These are phyloP conservation scores for Rhincodon typus DNA, from an alignment of 2,797 vertebrate genomes.

Conservation along the genomic window DNA sequence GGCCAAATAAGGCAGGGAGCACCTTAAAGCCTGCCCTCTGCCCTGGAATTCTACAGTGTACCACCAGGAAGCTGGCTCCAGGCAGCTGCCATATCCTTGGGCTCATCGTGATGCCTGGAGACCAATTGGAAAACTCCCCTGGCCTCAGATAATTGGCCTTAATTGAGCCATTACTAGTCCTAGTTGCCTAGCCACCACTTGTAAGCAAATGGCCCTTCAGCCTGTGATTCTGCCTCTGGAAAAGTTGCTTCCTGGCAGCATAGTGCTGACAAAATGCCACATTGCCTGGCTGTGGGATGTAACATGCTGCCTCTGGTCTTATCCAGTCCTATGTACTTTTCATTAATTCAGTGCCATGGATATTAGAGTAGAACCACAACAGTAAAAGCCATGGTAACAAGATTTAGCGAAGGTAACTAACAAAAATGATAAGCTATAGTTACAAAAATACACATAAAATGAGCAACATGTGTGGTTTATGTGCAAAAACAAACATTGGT, in stretches of 20 bases:
- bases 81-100: background rate
- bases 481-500: background rate
- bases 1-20: background rate
- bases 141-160: background rate
- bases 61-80: background rate
- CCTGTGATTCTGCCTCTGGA: background rate
- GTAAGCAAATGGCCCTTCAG: no score
- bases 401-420: background rate
- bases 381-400: background rate
- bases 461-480: background rate
- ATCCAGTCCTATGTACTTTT: background rate
- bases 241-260: background rate
- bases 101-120: background rate
- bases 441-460: background rate
- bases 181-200: background rate
- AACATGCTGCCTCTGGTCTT: background rate
- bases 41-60: background rate
- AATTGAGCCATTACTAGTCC: background rate
- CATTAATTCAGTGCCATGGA: background rate
- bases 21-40: background rate
- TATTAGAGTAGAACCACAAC: background rate
- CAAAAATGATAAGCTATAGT: background rate
- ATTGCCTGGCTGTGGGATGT: background rate
- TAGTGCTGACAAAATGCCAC: no score
- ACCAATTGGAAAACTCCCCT: background rate